Percentiles rank a stretch among this genome's conserved stretches.
Evolutionary conservation across 2,113 vertebrate genomes (phyloP).

Genomic region (Hypanus sabinus): DNA sequence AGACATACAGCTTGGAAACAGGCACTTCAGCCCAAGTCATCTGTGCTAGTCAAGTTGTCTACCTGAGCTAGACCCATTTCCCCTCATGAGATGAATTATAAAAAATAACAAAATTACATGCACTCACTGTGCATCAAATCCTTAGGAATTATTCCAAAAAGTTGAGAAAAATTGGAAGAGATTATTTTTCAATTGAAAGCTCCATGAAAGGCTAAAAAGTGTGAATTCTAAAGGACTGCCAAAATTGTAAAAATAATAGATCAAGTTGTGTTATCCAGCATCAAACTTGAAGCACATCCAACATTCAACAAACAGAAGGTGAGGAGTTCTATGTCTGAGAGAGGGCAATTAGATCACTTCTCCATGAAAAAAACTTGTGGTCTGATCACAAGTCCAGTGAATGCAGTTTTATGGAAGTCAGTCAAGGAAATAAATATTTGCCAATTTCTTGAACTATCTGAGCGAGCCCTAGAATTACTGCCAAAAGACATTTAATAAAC

Average conservation of each 20-base stretch:
- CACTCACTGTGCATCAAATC: too few relatives aligned
- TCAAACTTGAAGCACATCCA: neutral
- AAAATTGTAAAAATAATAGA: neutral
- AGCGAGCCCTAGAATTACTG: neutral
- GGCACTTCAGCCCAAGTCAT: too few relatives aligned
- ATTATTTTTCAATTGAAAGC: neutral
- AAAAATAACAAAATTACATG: neutral
- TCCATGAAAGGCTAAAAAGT: neutral
- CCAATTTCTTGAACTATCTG: neutral
- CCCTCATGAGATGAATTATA: neutral
- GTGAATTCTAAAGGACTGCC: neutral
- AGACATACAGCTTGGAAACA: too few relatives aligned
- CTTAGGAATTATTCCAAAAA: neutral
- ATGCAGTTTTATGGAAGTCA: neutral
- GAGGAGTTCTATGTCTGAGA: neutral
- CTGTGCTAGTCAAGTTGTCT: too few relatives aligned
- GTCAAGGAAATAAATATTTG: neutral
- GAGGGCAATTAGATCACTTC: neutral
- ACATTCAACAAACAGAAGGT: neutral
- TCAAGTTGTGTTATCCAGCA: neutral
- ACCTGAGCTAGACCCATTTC: too few relatives aligned
- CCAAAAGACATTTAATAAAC: neutral
- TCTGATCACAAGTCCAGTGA: neutral
- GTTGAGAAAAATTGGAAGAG: neutral
- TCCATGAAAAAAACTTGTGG: neutral